These are phyloP conservation scores for Silurus aristotelis DNA, from an alignment of 2,797 vertebrate genomes.

Conservation along the genomic window DNA sequence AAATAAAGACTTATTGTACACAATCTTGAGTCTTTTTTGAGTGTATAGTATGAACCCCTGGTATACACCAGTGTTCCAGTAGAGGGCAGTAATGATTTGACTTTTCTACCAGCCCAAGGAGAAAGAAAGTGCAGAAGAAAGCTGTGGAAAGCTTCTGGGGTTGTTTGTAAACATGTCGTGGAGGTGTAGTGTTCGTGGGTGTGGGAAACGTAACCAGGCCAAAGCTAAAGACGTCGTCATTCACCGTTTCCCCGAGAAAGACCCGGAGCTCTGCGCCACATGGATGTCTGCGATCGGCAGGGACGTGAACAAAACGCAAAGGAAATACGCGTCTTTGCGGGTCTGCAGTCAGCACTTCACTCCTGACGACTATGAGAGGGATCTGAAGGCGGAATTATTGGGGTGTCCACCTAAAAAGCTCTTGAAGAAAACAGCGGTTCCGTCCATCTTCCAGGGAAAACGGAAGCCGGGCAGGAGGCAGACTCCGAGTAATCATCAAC, in stretches of 20 bases:
- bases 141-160: no score
- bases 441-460: neutral
- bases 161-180: neutral
- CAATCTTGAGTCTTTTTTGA: no score
- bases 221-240: neutral
- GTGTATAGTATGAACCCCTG: no score
- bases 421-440: slow-evolving; percentile 1
- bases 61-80: neutral
- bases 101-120: neutral
- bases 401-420: neutral
- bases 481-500: neutral
- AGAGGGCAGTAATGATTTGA: neutral
- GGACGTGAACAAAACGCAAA: neutral
- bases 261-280: neutral
- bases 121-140: neutral
- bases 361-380: slow-evolving; percentile 11
- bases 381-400: neutral
- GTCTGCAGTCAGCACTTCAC: slow-evolving; percentile 1
- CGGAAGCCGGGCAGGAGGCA: neutral
- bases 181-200: neutral
- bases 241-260: slow-evolving; percentile 13
- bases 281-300: neutral
- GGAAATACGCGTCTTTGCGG: neutral
- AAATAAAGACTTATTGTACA: no score
- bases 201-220: slow-evolving; percentile 10